phyloP scores from a whole-genome alignment of 2,113 vertebrate genomes.

The Dromaius novaehollandiae region DNA sequence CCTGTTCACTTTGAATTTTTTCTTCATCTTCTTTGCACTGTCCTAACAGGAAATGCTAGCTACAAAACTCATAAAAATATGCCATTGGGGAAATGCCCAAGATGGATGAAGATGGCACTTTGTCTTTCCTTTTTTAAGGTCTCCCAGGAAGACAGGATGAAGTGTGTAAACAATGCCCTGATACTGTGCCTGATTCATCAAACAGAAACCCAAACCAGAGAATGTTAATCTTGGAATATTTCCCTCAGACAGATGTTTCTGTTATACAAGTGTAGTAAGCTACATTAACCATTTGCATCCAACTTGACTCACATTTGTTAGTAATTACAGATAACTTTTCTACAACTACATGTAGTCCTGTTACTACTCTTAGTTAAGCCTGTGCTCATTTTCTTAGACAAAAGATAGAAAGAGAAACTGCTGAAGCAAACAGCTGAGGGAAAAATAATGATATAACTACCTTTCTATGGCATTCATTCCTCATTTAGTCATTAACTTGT shows the following conservation, averaged over 20 bases:
- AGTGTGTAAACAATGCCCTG: not conserved
- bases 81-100: not conserved
- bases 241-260: not conserved
- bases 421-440: not conserved
- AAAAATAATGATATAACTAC: not conserved
- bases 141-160: not conserved
- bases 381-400: not conserved
- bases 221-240: not conserved
- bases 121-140: not conserved
- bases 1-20: not conserved
- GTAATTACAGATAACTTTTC: not conserved
- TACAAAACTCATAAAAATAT: not conserved
- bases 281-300: not conserved
- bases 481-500: not conserved
- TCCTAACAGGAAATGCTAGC: not conserved
- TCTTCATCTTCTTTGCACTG: not conserved
- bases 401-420: not conserved
- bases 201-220: not conserved
- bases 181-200: not conserved
- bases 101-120: not conserved
- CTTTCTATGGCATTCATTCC: not conserved
- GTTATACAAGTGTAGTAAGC: not conserved
- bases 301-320: not conserved
- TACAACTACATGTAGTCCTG: not conserved
- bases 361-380: not conserved